Base-by-base conservation (phyloP, 2,797 vertebrate species). In the Muscicapa striata region DNA sequence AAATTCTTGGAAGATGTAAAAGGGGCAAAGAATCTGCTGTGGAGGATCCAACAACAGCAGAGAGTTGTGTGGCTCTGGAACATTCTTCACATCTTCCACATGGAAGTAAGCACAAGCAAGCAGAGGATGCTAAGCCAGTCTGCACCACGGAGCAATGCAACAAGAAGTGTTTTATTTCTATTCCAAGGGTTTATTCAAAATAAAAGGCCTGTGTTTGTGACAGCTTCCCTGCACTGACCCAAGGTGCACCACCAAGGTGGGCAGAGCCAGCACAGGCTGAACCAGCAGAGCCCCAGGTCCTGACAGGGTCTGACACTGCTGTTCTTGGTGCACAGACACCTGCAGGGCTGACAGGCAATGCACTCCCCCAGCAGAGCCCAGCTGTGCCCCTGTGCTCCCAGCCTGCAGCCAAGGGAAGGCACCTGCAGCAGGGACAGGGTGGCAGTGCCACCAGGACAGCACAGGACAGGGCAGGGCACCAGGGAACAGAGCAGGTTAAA, bases 241-340 rank as follows among this genome's bases (percentile, higher is more conserved):
- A 43, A 4, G 2, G 32, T 29, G 20, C 45, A 45, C 27, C 40
- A 40, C 1, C 32, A 13, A 46, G 52, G 51, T 0, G 1, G 1
- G 38, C 54, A 67, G 77, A 38, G 26, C 23, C 0, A 0, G 36
- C 72, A 70, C 21, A 12, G 38, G 27, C 16, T 1, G 29, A 75
- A 8, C 4, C 85, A 73, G 40, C 66, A 52, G 59, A 57, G 48
- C 48, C 48, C 48, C 24, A 49, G 48, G 5, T 27, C 26, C 24
- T 49, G 48, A 8, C 46, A 48, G 46, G 46, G 23, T 30, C 51
- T 22, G 12, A 9, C 59, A 36, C 1, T 24, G 32, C 17, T 48
- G 30, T 2, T 32, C 49, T 30, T 52, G 0, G 2, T 3, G 24
- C 54, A 63, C 54, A 63, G 36, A n/a, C 40, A 57, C 54, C 58